Percentiles rank a stretch among this genome's conserved stretches.
These are phyloP conservation scores for Protodeltote pygarga DNA, from an alignment of 2,888 invertebrate species.

Conservation along the genomic window DNA sequence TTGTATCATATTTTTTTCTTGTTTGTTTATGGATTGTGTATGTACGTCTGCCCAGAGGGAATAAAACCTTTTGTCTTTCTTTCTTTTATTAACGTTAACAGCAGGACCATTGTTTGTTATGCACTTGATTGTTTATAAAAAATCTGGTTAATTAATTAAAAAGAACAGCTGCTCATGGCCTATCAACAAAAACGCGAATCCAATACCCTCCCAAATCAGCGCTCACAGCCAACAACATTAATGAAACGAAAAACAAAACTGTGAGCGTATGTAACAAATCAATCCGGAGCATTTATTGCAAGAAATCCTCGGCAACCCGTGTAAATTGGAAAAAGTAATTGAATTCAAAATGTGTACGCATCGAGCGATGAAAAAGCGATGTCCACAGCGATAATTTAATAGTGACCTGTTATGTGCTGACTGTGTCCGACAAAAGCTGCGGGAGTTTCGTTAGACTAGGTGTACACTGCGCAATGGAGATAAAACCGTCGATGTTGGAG, in stretches of 20 bases:
- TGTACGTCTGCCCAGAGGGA: no score
- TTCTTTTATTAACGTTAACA: no score
- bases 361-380: slow-evolving; percentile 41
- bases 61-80: no score
- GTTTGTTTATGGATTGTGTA: no score
- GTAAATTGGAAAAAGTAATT: slow-evolving; percentile 69
- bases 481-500: no score
- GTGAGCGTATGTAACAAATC: slow-evolving; percentile 53
- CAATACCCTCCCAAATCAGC: background rate
- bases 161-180: no score
- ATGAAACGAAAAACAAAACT: slow-evolving; percentile 31
- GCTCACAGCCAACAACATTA: slow-evolving; percentile 6
- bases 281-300: slow-evolving; percentile 53
- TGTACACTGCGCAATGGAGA: no score
- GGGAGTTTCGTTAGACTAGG: slow-evolving; percentile 18
- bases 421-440: background rate
- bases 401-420: slow-evolving; percentile 37
- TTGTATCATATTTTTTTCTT: no score
- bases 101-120: no score
- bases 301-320: slow-evolving; percentile 49
- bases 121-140: no score
- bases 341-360: slow-evolving; percentile 66
- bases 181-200: no score
- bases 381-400: slow-evolving; percentile 54
- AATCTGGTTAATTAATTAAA: no score